Evolutionary conservation across 2,113 vertebrate species (phyloP).

Genomic region (Amphilophus citrinellus): DNA sequence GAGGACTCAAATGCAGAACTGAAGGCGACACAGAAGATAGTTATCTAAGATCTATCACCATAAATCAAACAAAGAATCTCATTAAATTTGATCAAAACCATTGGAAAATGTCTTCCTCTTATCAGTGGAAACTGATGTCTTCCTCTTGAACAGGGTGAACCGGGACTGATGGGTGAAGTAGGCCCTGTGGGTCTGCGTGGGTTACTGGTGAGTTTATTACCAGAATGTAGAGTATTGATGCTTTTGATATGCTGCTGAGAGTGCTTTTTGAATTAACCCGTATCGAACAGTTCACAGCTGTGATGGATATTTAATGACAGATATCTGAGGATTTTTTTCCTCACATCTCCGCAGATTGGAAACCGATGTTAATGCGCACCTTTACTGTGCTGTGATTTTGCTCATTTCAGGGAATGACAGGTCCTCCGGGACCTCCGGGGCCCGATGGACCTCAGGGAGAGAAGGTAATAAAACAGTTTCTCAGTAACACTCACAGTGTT

Average conservation of each 20-base stretch:
- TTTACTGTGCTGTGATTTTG: background rate
- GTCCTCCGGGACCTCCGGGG: slow-evolving; percentile 79
- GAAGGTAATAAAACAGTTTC: slow-evolving; percentile 79
- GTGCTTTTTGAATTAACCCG: background rate
- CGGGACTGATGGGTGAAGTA: slow-evolving; percentile 78
- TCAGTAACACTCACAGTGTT: background rate
- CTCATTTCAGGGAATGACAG: slow-evolving; percentile 71
- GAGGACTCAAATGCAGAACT: background rate
- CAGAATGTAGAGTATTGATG: background rate
- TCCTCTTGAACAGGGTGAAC: slow-evolving; percentile 81
- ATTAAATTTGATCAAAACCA: background rate
- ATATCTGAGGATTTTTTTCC: background rate
- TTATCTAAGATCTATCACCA: background rate
- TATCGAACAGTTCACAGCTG: background rate
- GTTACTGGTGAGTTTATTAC: slow-evolving; percentile 72
- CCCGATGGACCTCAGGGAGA: slow-evolving; percentile 78
- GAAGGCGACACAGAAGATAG: background rate
- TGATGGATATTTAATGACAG: background rate
- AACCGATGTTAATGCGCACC: background rate
- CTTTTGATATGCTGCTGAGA: background rate
- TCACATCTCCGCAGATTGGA: background rate
- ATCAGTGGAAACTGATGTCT: background rate
- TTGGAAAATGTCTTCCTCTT: slow-evolving; percentile 1
- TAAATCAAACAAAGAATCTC: background rate
- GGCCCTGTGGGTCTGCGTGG: slow-evolving; percentile 82